These are phyloP conservation scores for Willisornis vidua DNA, from an alignment of 2,113 vertebrate genomes.

Conservation along the genomic window DNA sequence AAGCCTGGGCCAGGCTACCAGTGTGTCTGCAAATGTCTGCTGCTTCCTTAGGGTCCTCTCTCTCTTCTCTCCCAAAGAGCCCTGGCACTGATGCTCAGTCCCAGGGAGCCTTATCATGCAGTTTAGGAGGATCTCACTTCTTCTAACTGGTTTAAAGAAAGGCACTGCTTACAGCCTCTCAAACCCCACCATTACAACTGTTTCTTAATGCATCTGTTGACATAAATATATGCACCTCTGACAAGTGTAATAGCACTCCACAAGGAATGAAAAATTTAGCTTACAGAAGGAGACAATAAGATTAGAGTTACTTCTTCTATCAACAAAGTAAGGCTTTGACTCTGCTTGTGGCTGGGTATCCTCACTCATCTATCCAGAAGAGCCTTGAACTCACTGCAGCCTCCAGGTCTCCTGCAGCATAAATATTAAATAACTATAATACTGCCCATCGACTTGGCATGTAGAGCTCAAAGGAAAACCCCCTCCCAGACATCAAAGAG, in stretches of 20 bases:
- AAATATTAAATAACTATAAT: background rate
- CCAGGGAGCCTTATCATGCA: background rate
- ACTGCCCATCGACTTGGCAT: background rate
- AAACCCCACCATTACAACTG: background rate
- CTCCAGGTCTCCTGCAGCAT: background rate
- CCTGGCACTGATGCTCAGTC: background rate
- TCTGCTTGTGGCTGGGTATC: background rate
- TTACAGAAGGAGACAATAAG: background rate
- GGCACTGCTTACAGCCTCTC: background rate
- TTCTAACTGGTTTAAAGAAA: background rate
- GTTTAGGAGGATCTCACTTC: background rate
- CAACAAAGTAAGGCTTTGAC: background rate
- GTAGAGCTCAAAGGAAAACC: background rate
- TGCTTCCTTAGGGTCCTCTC: background rate
- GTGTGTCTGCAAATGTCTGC: background rate
- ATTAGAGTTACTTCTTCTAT: background rate
- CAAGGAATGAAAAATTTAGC: background rate
- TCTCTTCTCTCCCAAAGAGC: background rate
- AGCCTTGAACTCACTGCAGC: background rate
- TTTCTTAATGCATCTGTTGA: background rate
- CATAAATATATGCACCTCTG: background rate
- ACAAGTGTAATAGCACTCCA: background rate
- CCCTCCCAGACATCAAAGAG: background rate
- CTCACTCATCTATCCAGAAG: background rate
- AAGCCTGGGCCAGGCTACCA: background rate